Percentiles rank a stretch among this genome's conserved stretches.
These are phyloP conservation scores for Scopus umbretta DNA, from an alignment of 2,113 vertebrate genomes.

Conservation along the genomic window DNA sequence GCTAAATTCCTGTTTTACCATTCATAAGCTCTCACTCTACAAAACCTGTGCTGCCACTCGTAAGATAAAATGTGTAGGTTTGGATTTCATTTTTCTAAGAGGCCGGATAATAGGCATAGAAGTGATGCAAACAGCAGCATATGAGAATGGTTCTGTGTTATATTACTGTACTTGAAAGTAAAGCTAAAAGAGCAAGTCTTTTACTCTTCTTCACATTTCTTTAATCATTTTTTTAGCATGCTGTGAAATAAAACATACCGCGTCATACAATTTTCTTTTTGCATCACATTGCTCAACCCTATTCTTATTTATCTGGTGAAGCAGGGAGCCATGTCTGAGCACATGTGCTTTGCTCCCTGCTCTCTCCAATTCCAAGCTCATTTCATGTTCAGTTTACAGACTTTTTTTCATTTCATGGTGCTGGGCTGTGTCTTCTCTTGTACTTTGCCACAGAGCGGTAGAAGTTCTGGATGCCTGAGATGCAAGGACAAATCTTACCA, in stretches of 20 bases:
- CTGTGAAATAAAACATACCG: slow-evolving; percentile 25
- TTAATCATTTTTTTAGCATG: slow-evolving; percentile 52
- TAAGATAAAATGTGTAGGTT: slow-evolving; percentile 26
- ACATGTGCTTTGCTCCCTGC: background rate
- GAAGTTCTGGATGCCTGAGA: background rate
- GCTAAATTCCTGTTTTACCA: background rate
- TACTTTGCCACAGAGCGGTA: background rate
- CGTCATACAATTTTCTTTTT: background rate
- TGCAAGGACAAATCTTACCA: background rate
- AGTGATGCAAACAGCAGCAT: background rate
- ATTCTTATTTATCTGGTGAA: slow-evolving; percentile 13
- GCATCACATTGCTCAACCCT: background rate
- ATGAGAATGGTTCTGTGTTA: background rate
- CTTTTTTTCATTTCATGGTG: background rate
- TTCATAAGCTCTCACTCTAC: background rate
- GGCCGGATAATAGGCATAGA: background rate
- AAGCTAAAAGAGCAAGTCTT: slow-evolving; percentile 3
- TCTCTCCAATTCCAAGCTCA: background rate
- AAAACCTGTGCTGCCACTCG: background rate
- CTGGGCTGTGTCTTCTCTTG: background rate
- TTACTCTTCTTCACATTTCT: slow-evolving; percentile 5
- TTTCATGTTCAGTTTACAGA: background rate
- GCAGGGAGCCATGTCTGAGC: background rate
- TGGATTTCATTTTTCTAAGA: slow-evolving; percentile 22
- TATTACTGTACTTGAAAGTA: background rate